phyloP scores from a whole-genome alignment of 2,113 vertebrate genomes.

The Cranoglanis bouderius region DNA sequence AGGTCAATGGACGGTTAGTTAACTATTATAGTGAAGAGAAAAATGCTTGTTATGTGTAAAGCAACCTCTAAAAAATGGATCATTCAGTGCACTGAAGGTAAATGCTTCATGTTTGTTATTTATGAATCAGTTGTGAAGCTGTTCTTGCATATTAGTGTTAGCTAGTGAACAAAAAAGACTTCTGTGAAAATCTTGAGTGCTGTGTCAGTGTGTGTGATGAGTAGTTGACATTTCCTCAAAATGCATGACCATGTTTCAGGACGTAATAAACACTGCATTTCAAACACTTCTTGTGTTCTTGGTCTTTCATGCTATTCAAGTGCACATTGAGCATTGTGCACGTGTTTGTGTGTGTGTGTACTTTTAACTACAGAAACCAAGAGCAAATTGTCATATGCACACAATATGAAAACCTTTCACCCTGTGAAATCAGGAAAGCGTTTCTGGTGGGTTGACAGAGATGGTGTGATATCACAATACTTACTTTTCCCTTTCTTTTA shows the following conservation, averaged over 20 bases:
- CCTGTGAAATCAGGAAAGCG: background rate
- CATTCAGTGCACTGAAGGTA: background rate
- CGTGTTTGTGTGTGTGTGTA: background rate
- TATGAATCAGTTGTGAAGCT: background rate
- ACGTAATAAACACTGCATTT: conserved; percentile 41
- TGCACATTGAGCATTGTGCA: no score
- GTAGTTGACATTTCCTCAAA: conserved; percentile 22
- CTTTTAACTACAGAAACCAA: background rate
- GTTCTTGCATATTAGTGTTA: conserved; percentile 20
- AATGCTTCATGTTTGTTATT: background rate
- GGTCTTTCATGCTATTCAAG: background rate
- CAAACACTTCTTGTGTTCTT: background rate
- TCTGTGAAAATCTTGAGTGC: background rate
- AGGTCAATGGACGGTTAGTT: conserved; percentile 10
- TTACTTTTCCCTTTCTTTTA: background rate
- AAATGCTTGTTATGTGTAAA: background rate
- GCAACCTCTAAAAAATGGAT: background rate
- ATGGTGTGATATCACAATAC: no score
- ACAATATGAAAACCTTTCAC: background rate
- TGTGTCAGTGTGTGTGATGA: conserved; percentile 3
- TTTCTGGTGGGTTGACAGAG: background rate
- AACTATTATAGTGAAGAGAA: background rate
- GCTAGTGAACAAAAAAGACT: background rate
- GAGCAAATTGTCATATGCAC: background rate
- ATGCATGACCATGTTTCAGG: conserved; percentile 26